A percentile compares a stretch with the other conserved stretches of the same genome.
These are phyloP conservation scores for Chloroclysta siterata DNA, from an alignment of 2,888 invertebrate species.

Conservation along the genomic window DNA sequence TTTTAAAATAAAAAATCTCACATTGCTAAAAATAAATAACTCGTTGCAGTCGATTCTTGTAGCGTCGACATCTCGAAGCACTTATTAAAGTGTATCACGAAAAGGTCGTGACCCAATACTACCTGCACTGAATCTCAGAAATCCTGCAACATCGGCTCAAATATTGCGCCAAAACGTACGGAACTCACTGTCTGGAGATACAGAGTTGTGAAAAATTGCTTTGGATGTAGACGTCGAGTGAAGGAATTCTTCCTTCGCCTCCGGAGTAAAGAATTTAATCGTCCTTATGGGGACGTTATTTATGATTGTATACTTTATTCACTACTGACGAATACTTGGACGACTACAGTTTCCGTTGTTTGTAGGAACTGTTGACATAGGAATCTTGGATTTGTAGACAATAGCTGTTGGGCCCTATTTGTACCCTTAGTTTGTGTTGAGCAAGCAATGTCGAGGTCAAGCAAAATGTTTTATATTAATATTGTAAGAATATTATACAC, in stretches of 20 bases:
- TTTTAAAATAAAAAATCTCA: background rate
- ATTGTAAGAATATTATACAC: background rate
- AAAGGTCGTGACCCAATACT: conserved; percentile 13
- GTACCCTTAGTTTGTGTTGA: conserved; percentile 10
- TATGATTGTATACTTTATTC: conserved; percentile 58
- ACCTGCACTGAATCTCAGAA: conserved; percentile 15
- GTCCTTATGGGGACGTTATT: conserved; percentile 62
- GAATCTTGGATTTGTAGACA: conserved; percentile 21
- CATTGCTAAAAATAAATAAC: background rate
- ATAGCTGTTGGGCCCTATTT: conserved; percentile 13
- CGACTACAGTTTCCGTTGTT: conserved; percentile 17
- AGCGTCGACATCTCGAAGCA: background rate
- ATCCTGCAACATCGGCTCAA: conserved; percentile 43
- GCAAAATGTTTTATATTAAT: conserved; percentile 1
- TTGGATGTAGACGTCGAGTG: conserved; percentile 60
- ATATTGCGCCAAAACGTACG: conserved; percentile 48
- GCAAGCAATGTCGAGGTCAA: conserved; percentile 12
- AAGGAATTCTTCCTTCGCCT: conserved; percentile 57
- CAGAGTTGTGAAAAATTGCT: conserved; percentile 70
- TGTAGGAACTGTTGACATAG: conserved; percentile 20
- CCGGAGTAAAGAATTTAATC: conserved; percentile 70
- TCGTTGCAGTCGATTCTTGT: background rate
- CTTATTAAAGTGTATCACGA: conserved; percentile 9
- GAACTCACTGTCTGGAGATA: conserved; percentile 45
- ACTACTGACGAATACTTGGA: conserved; percentile 41